Evolutionary conservation across 2,888 invertebrate species (phyloP).

Genomic region (Caenorhabditis macrosperma): DNA sequence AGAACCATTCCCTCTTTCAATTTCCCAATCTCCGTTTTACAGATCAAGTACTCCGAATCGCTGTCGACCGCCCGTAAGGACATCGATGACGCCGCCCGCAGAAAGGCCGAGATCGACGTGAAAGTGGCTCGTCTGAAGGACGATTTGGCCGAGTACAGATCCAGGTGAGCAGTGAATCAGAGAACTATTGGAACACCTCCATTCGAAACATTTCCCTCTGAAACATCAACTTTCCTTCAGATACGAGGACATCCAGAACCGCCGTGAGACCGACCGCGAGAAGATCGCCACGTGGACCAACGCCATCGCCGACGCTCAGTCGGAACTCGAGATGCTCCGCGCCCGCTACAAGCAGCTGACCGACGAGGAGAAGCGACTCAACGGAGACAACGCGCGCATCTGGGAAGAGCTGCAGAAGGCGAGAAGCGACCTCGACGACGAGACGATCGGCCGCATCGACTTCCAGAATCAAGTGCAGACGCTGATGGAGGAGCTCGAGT

Average conservation of each 20-base stretch:
- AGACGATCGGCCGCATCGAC: slow-evolving; percentile 81
- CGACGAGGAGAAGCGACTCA: slow-evolving; percentile 79
- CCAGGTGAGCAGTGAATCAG: slow-evolving; percentile 65
- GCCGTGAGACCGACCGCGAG: slow-evolving; percentile 77
- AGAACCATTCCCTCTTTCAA: no score
- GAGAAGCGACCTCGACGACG: slow-evolving; percentile 80
- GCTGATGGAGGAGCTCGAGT: slow-evolving; percentile 80
- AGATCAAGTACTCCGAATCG: slow-evolving; percentile 82
- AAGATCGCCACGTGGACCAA: slow-evolving; percentile 79
- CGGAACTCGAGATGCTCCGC: slow-evolving; percentile 80
- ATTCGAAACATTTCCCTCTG: no score
- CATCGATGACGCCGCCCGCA: slow-evolving; percentile 82
- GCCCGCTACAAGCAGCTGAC: slow-evolving; percentile 79
- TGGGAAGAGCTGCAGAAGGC: slow-evolving; percentile 80
- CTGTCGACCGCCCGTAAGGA: slow-evolving; percentile 82
- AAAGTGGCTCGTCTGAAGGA: slow-evolving; percentile 81
- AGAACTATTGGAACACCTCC: no score
- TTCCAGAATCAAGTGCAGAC: slow-evolving; percentile 81
- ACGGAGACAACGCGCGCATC: slow-evolving; percentile 77
- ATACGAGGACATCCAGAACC: slow-evolving; percentile 78
- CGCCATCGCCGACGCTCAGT: slow-evolving; percentile 79
- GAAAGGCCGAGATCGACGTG: slow-evolving; percentile 82
- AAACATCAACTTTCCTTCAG: slow-evolving; percentile 52
- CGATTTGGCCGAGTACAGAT: slow-evolving; percentile 81
- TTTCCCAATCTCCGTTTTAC: no score